phyloP scores from a whole-genome alignment of 2,113 vertebrate species.

The Tachysurus vachellii region DNA sequence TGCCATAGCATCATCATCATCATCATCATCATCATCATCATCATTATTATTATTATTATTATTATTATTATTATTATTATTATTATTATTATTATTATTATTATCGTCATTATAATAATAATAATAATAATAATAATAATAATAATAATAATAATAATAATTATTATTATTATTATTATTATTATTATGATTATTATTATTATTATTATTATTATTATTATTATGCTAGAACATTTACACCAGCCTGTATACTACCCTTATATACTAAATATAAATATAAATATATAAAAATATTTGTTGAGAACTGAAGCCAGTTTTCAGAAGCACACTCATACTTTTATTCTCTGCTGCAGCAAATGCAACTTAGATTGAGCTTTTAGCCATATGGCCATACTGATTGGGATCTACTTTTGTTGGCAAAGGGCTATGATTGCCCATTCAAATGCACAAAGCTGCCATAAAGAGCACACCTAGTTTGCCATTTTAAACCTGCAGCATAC shows the following conservation, averaged over 20 bases:
- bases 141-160: too few species aligned
- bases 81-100: too few species aligned
- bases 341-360: background rate
- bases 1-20: too few species aligned
- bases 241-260: background rate
- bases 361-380: constrained; percentile 3
- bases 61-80: too few species aligned
- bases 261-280: background rate
- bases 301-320: background rate
- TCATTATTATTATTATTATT: too few species aligned
- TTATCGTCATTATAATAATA: too few species aligned
- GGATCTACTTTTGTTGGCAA: constrained; percentile 28
- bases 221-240: background rate
- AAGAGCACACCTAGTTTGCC: background rate
- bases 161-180: too few species aligned
- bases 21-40: too few species aligned
- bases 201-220: too few species aligned
- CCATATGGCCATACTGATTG: constrained; percentile 34
- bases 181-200: too few species aligned
- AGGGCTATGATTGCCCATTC: constrained; percentile 21
- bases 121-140: too few species aligned
- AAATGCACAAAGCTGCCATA: constrained; percentile 24
- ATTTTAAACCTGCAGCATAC: background rate
- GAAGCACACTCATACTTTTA: background rate
- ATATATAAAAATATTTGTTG: background rate